phyloP scores from a whole-genome alignment of 1,140 invertebrate genomes.

The Drosophila albomicans region DNA sequence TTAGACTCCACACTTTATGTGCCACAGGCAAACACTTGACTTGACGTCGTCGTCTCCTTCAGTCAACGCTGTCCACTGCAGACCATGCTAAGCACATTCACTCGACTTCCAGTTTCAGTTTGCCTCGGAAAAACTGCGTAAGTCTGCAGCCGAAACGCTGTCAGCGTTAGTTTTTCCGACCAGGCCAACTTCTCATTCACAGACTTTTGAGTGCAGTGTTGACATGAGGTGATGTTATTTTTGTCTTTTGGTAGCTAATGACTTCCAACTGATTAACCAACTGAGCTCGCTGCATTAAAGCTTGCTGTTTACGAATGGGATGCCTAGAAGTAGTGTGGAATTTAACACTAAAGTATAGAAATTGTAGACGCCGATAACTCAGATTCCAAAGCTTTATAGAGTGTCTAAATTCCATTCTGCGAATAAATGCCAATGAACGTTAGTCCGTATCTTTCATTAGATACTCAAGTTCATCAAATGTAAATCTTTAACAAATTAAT shows the following conservation, averaged over 20 bases:
- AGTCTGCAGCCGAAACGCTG: conserved; percentile 15
- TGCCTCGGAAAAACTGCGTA: conserved; percentile 17
- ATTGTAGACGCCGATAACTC: too few species aligned
- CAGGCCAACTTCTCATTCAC: conserved; percentile 13
- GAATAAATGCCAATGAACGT: too few species aligned
- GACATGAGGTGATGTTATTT: not conserved
- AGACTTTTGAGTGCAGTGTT: not conserved
- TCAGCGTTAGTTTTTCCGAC: conserved; percentile 18
- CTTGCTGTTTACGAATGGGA: not conserved
- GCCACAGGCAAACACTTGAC: conserved; percentile 28
- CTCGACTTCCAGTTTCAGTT: conserved; percentile 9
- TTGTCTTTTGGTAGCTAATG: conserved; percentile 16
- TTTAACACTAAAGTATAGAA: not conserved
- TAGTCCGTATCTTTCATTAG: too few species aligned
- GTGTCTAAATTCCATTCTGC: too few species aligned
- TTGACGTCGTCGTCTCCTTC: not conserved
- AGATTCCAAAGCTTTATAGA: too few species aligned
- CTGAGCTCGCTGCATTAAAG: conserved; percentile 11
- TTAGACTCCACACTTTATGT: conserved; percentile 43
- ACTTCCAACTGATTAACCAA: conserved; percentile 22
- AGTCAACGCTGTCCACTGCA: not conserved
- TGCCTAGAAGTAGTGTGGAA: not conserved
- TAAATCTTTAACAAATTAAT: too few species aligned
- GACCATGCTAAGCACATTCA: not conserved
- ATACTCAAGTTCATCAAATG: too few species aligned